Evolutionary conservation across 2,888 invertebrate species (phyloP).

Genomic region (Coleophora deauratella): DNA sequence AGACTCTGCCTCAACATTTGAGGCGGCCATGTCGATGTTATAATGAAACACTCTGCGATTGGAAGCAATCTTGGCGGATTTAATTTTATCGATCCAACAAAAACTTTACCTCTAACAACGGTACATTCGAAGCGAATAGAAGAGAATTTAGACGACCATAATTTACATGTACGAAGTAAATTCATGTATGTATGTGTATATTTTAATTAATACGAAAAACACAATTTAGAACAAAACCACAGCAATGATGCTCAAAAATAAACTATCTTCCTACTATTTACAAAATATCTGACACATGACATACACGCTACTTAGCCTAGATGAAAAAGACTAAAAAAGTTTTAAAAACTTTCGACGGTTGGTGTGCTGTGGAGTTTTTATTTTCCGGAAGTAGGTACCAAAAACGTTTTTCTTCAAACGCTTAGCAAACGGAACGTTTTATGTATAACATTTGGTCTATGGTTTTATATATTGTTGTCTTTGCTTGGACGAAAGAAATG

Average conservation of each 20-base stretch:
- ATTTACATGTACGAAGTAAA: neutral
- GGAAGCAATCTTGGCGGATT: too few species aligned
- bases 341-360: too few species aligned
- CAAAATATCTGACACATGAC: slow-evolving; percentile 7
- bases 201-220: neutral
- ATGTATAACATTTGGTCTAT: too few species aligned
- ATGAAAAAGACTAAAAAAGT: too few species aligned
- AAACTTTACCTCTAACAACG: slow-evolving; percentile 3
- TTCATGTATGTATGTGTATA: neutral
- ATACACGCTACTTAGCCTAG: too few species aligned
- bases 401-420: too few species aligned
- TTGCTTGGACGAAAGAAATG: too few species aligned
- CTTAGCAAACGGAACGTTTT: too few species aligned
- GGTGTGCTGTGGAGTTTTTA: too few species aligned
- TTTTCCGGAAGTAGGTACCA: too few species aligned
- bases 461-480: too few species aligned
- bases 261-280: slow-evolving; percentile 6
- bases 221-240: slow-evolving; percentile 9
- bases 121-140: neutral
- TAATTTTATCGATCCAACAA: slow-evolving; percentile 7
- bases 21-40: slow-evolving; percentile 43
- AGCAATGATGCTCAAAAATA: slow-evolving; percentile 5
- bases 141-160: neutral
- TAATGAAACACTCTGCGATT: neutral
- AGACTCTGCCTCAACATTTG: slow-evolving; percentile 42